Conservation (phyloP, 1,140 invertebrate species). For the Bombus pascuorum region DNA sequence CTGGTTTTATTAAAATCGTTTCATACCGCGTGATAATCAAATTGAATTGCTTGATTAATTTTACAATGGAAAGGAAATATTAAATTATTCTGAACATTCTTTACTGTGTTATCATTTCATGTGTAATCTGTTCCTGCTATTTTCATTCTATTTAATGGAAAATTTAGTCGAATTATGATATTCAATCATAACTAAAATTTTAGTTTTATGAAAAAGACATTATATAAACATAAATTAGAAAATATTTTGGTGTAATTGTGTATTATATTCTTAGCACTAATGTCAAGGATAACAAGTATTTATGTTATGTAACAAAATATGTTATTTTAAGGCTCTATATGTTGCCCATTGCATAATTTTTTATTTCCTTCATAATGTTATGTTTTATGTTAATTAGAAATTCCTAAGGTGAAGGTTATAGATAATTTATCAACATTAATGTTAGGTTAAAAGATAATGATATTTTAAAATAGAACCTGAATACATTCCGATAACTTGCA, state of each 20-base stretch:
- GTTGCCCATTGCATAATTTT: background rate
- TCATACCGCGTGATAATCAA: background rate
- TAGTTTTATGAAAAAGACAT: background rate
- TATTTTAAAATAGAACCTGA: background rate
- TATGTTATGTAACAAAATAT: background rate
- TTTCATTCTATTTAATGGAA: background rate
- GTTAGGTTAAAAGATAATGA: background rate
- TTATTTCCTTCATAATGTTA: background rate
- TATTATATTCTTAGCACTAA: background rate
- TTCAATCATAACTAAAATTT: background rate
- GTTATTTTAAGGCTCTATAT: background rate
- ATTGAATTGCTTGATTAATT: background rate
- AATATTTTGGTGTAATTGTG: background rate
- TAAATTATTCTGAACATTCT: constrained; percentile 8
- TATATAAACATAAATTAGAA: background rate
- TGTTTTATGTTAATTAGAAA: background rate
- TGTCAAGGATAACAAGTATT: background rate
- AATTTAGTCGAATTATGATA: background rate
- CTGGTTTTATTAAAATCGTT: background rate
- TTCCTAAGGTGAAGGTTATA: background rate
- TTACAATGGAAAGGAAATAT: background rate
- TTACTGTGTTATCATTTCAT: background rate
- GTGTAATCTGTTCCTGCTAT: background rate
- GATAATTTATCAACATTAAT: background rate
- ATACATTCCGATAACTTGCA: background rate